Evolutionary conservation across 2,113 vertebrate species (phyloP).

Genomic region (Pampusana beccarii): DNA sequence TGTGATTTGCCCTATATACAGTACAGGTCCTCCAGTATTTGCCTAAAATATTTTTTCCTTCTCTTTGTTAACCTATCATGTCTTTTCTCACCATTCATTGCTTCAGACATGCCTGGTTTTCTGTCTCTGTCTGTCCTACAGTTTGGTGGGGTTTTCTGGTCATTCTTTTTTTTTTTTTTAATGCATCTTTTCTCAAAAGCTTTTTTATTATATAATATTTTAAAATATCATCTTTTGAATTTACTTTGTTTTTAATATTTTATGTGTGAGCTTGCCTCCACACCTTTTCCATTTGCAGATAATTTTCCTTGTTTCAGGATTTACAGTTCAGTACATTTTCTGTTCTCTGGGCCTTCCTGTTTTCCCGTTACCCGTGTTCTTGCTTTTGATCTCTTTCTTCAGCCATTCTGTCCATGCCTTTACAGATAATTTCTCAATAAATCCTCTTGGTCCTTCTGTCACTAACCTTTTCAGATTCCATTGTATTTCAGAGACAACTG

Average conservation of each 20-base stretch:
- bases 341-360: neutral
- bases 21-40: constrained; percentile 18
- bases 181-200: neutral
- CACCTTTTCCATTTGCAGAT: neutral
- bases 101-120: neutral
- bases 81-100: constrained; percentile 15
- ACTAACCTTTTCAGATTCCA: neutral
- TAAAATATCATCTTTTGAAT: neutral
- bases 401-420: neutral
- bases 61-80: neutral
- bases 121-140: neutral
- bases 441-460: neutral
- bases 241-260: neutral
- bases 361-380: neutral
- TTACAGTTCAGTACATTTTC: neutral
- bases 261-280: neutral
- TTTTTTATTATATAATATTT: neutral
- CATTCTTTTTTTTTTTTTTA: neutral
- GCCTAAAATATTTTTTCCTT: neutral
- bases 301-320: neutral
- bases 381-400: neutral
- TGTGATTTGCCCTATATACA: constrained; percentile 52
- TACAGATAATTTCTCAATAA: neutral
- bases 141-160: neutral
- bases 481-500: neutral